Percentiles rank a stretch among this genome's conserved stretches.
These are phyloP conservation scores for Pollenia amentaria DNA, from an alignment of 2,888 invertebrate species.

Conservation along the genomic window DNA sequence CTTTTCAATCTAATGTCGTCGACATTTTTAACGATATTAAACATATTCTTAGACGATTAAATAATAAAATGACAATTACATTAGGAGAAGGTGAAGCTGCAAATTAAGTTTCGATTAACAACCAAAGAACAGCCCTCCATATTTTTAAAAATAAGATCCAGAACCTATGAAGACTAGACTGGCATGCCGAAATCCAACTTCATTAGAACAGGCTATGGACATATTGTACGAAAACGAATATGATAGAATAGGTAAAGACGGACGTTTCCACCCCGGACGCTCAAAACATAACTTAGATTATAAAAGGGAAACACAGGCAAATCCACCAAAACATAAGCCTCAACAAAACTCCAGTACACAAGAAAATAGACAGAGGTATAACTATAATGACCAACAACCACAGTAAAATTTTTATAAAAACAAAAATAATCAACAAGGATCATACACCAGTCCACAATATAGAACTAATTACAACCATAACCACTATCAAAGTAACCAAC, in stretches of 20 bases:
- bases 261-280: constrained; percentile 14
- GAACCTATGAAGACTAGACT: neutral
- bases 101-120: neutral
- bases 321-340: neutral
- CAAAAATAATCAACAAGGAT: constrained; percentile 16
- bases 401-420: neutral
- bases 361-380: neutral
- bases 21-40: too few species aligned
- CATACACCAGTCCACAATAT: constrained; percentile 70
- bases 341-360: neutral
- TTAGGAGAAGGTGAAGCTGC: neutral
- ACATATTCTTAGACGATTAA: too few species aligned
- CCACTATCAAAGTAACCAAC: constrained; percentile 26
- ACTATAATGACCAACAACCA: neutral
- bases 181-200: neutral
- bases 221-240: constrained; percentile 6
- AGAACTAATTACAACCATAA: constrained; percentile 45
- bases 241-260: constrained; percentile 13
- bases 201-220: constrained; percentile 17
- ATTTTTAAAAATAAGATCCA: neutral
- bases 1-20: too few species aligned
- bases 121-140: neutral
- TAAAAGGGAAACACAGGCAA: neutral
- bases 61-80: too few species aligned
- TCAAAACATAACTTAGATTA: neutral